A percentile compares a stretch with the other conserved stretches of the same genome.
These are phyloP conservation scores for Megalopta genalis DNA, from an alignment of 1,140 invertebrate genomes.

Conservation along the genomic window DNA sequence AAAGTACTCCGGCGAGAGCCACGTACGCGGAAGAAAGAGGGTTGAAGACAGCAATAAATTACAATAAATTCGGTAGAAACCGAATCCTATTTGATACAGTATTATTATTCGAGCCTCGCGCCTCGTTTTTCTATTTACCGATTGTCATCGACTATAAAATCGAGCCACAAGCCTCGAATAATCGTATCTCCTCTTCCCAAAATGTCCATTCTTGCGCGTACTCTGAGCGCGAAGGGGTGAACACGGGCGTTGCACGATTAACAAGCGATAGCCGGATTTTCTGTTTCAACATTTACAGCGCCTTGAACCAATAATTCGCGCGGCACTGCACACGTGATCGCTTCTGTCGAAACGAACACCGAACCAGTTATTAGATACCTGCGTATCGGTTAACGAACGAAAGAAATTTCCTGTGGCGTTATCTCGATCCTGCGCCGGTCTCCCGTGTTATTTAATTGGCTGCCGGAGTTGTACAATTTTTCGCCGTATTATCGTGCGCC, in stretches of 20 bases:
- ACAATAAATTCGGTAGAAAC: too few relatives aligned
- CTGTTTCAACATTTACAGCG: not conserved
- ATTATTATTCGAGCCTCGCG: too few relatives aligned
- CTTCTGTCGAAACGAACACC: not conserved
- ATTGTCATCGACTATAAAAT: too few relatives aligned
- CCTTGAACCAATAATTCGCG: not conserved
- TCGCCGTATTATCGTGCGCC: not conserved
- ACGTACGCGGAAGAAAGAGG: too few relatives aligned
- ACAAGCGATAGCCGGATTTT: not conserved
- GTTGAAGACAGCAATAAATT: too few relatives aligned
- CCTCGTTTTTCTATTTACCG: too few relatives aligned
- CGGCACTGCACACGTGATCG: not conserved
- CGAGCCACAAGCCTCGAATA: too few relatives aligned
- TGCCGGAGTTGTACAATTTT: not conserved
- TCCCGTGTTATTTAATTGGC: constrained; percentile 4
- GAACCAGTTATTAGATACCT: not conserved
- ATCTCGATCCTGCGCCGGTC: not conserved
- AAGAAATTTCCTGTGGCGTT: constrained; percentile 1
- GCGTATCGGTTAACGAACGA: not conserved
- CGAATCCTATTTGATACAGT: too few relatives aligned
- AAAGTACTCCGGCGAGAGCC: too few relatives aligned
- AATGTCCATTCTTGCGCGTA: too few relatives aligned
- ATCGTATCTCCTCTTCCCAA: too few relatives aligned
- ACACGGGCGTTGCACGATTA: not conserved
- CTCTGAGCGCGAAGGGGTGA: too few relatives aligned